Percentiles rank a stretch among this genome's conserved stretches.
These are phyloP conservation scores for Nowickia ferox DNA, from an alignment of 2,888 invertebrate genomes.

Conservation along the genomic window DNA sequence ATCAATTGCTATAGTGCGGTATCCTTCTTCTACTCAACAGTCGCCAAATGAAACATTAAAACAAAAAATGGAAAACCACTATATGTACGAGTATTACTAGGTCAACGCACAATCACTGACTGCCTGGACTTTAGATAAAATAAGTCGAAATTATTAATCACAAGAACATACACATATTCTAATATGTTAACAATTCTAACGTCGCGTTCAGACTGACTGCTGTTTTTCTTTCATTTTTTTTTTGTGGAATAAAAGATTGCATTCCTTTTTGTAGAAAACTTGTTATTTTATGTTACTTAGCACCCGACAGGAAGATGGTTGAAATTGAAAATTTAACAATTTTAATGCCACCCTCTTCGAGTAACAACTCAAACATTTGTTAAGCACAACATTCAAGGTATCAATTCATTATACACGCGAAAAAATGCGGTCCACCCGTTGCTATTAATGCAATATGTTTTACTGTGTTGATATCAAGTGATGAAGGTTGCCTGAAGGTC, in stretches of 20 bases:
- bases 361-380: neutral
- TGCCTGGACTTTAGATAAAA: neutral
- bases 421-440: constrained; percentile 35
- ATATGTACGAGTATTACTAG: constrained; percentile 34
- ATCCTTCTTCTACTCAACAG: neutral
- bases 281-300: constrained; percentile 79
- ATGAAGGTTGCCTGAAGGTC: constrained; percentile 83
- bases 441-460: constrained; percentile 73
- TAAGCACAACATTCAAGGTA: constrained; percentile 26
- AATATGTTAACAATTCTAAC: constrained; percentile 35
- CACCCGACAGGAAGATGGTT: constrained; percentile 72
- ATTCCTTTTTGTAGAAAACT: constrained; percentile 46
- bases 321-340: neutral
- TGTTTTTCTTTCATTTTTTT: constrained; percentile 59
- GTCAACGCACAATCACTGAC: constrained; percentile 17
- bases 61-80: constrained; percentile 10
- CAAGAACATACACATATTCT: constrained; percentile 1
- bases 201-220: constrained; percentile 53
- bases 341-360: constrained; percentile 22
- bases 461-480: constrained; percentile 48
- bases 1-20: too few relatives aligned
- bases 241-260: constrained; percentile 30
- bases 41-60: neutral
- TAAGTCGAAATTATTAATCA: neutral
- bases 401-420: constrained; percentile 59